Base-by-base conservation (phyloP, 2,113 vertebrate genomes). In the Halcyon senegalensis region DNA sequence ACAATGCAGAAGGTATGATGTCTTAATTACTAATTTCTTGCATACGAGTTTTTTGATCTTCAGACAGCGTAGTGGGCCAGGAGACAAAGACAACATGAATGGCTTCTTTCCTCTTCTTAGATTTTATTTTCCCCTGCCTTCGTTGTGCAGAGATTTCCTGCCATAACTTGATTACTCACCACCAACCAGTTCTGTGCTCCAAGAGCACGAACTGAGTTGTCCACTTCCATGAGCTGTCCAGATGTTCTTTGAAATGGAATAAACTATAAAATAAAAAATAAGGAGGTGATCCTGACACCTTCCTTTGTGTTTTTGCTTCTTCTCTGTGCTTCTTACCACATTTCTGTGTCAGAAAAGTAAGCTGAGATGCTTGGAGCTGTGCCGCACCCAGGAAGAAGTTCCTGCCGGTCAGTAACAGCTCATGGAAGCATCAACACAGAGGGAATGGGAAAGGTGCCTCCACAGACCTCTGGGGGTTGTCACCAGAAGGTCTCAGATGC, bases 1-100 rank as follows among this genome's bases (percentile, higher is more conserved):
- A 97, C 80, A 91, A 80, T 67, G 14, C 75, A 84, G 91, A 96
- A 98, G 98, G 99, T 99, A 96, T 55, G 48, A 21, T 84, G 18
- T 37, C 46, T 96, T 72, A 58, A 69, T 88, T 73, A 5, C 20
- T 64, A 30, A 2, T 59, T 93, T 30, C 13, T 89, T 92, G 15
- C 12, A 2, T 59, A 2, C 50, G 3, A 20, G 44, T 30, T 24
- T 83, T 74, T 89, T 8, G 9, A 18, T 56, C 23, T 55, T 11
- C 35, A 58, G 19, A 35, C 56, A 67, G 0, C 5, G 10, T 11
- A 13, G 18, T 31, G 7, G 28, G 4, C 56, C 8, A 31, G 43
- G n/a, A 93, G 11, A 44, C 63, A 51, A 37, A 44, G 21, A 55
- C 9, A 9, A 44, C 13, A 3, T 20, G 20, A 59, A 31, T 25